These are phyloP conservation scores for Cordilura impudica DNA, from an alignment of 2,888 invertebrate genomes.

Conservation along the genomic window DNA sequence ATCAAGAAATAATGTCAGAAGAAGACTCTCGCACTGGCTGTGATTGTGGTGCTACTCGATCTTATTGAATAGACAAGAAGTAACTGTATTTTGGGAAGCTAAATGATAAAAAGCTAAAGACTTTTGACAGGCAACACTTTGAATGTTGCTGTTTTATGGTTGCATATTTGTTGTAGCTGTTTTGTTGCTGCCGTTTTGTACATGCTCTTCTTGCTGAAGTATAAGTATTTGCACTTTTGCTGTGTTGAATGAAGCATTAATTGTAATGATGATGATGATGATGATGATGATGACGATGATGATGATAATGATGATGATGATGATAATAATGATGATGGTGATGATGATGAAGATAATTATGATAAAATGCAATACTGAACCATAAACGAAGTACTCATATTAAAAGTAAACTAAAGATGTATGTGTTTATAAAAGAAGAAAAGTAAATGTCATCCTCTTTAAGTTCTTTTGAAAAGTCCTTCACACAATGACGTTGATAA, in stretches of 20 bases:
- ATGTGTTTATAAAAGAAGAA: neutral
- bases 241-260: constrained; percentile 18
- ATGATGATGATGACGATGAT: constrained; percentile 17
- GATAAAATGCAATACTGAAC: constrained; percentile 14
- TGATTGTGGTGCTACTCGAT: constrained; percentile 21
- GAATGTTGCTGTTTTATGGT: constrained; percentile 36
- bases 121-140: constrained; percentile 49
- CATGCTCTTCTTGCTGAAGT: constrained; percentile 1
- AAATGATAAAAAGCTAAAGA: constrained; percentile 35
- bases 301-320: constrained; percentile 14
- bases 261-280: constrained; percentile 9
- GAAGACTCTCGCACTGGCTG: constrained; percentile 6
- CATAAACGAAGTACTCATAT: neutral
- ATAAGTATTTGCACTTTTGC: constrained; percentile 39
- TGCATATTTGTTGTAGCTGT: neutral
- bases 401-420: neutral
- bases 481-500: constrained; percentile 2
- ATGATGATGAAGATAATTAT: constrained; percentile 11
- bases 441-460: neutral
- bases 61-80: constrained; percentile 7
- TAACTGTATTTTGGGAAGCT: constrained; percentile 6
- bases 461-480: constrained; percentile 28
- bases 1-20: neutral
- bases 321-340: constrained; percentile 9
- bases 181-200: neutral